Evolutionary conservation across 2,797 vertebrate genomes (phyloP).

Genomic region (Dallia pectoralis): DNA sequence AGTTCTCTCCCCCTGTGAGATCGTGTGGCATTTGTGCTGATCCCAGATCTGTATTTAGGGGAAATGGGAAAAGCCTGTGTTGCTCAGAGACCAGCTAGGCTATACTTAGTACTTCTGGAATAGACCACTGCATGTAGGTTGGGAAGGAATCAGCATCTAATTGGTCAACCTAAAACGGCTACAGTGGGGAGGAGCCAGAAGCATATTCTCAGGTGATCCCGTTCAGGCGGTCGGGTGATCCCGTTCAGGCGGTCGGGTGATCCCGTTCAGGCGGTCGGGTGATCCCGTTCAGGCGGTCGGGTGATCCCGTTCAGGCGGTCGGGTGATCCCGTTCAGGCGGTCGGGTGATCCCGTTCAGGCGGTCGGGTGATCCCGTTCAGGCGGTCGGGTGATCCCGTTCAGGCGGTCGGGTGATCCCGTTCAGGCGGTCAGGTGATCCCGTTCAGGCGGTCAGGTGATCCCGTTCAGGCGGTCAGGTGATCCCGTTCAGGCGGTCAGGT

Average conservation of each 20-base stretch:
- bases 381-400: conserved; percentile 18
- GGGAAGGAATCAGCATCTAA: background rate
- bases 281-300: too few species aligned
- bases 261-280: conserved; percentile 20
- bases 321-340: too few species aligned
- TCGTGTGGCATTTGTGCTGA: too few species aligned
- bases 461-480: background rate
- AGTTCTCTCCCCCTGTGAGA: background rate
- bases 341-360: too few species aligned
- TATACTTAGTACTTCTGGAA: background rate
- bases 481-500: background rate
- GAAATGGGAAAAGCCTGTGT: background rate
- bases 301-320: too few species aligned
- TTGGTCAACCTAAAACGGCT: background rate
- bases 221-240: conserved; percentile 12
- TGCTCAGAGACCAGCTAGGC: background rate
- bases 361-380: conserved; percentile 19
- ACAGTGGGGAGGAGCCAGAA: background rate
- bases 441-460: background rate
- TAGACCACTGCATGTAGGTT: background rate
- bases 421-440: background rate
- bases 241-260: conserved; percentile 19
- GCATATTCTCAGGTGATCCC: background rate
- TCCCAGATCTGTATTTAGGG: background rate
- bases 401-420: conserved; percentile 19